Base-by-base conservation (phyloP, 2,888 invertebrate genomes). In the Cephus sareptanus region DNA sequence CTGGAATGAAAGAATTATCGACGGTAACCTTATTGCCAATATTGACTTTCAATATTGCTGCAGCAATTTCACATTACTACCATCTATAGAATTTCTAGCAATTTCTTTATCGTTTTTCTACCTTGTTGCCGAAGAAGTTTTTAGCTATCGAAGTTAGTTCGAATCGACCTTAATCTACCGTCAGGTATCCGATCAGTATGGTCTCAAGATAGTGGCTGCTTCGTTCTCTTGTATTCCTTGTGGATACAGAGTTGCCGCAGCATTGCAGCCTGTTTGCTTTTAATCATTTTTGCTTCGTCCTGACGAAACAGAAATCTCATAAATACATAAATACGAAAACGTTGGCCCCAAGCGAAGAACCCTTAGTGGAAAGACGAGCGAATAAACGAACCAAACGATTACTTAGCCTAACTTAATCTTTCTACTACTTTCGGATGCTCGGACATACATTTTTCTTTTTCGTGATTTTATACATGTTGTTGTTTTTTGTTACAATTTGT, bases 241-340 rank as follows among this genome's bases (percentile, higher is more conserved):
- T 23, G 56, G 15, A 56, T 56, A 23, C 23, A 3, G 23, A 34
- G 71, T n/a, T 74, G 76, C 56, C 79, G 73, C 71, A 77, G 79
- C 80, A 77, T 87, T 79, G 79, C 81, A 73, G 74, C 74, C 73
- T 84, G 88, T 90, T 91, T 90, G 86, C 87, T 85, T 90, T 91
- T 90, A 90, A 90, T 90, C 88, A 89, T 89, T 89, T 89, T 88
- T 88, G 84, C 83, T 83, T 76, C 80, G 78, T 81, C 79, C 75
- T 80, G 82, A 79, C 79, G 79, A 75, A 87, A 83, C 83, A 83
- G 86, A 89, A 90, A 89, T 90, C 87, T 90, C 88, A 90, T 91
- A 90, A 90, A 91, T 90, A 90, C 87, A 88, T 90, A 87, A 90
- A 89, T 88, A 87, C 80, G 86, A 87, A 89, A 88, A 86, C 82